Evolutionary conservation across 1,140 invertebrate genomes (phyloP).

Genomic region (Chironomus striatipennis): DNA sequence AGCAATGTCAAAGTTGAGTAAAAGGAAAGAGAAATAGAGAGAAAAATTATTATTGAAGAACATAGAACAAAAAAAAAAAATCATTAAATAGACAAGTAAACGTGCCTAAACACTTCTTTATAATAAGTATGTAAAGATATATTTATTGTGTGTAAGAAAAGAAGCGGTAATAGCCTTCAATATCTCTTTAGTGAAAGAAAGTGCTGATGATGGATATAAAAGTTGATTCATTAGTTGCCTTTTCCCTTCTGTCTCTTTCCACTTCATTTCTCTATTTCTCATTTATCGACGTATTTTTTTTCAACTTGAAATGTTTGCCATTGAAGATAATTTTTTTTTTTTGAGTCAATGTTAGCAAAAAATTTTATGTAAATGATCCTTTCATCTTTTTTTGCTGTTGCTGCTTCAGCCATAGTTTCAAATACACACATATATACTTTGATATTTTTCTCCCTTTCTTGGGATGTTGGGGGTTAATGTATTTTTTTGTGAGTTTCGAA

Average conservation of each 20-base stretch:
- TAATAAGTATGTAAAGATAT: not conserved
- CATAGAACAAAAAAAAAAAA: not conserved
- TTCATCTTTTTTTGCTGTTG: not conserved
- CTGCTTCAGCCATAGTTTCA: too few relatives aligned
- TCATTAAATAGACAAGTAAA: not conserved
- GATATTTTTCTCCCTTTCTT: not conserved
- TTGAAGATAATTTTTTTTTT: too few relatives aligned
- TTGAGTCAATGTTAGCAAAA: not conserved
- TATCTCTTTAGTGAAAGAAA: not conserved
- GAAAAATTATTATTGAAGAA: too few relatives aligned
- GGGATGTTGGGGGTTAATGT: too few relatives aligned
- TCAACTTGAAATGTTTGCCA: too few relatives aligned
- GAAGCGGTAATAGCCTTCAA: not conserved
- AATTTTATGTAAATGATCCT: not conserved
- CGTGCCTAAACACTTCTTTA: not conserved
- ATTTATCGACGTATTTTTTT: too few relatives aligned
- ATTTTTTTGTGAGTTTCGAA: too few relatives aligned
- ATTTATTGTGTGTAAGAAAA: not conserved
- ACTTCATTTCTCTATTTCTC: not conserved
- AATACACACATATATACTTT: not conserved
- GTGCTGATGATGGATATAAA: constrained; percentile 12
- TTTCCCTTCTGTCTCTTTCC: not conserved
- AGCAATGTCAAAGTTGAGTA: too few relatives aligned
- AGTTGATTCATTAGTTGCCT: not conserved
- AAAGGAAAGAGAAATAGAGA: too few relatives aligned